Percentiles rank a stretch among this genome's conserved stretches.
Conservation (phyloP, 1,140 invertebrate species). For the Nautilus pompilius region DNA sequence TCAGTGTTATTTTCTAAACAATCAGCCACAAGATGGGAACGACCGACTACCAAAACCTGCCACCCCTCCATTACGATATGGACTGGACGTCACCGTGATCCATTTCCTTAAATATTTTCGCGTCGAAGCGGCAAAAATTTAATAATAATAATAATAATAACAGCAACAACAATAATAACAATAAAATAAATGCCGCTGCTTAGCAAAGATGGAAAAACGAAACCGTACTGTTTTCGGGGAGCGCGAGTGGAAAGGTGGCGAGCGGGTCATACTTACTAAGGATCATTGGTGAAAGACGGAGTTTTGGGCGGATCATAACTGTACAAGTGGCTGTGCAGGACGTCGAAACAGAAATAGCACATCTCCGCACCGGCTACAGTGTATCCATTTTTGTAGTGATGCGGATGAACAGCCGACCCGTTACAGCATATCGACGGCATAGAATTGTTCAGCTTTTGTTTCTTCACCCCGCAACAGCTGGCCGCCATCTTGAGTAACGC, state of each 20-base stretch:
- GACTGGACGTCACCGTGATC: too few relatives aligned
- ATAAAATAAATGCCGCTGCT: too few relatives aligned
- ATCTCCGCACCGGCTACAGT: conserved; percentile 86
- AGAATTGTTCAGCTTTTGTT: conserved; percentile 81
- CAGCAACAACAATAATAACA: too few relatives aligned
- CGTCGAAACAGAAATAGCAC: conserved; percentile 98
- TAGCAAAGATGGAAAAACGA: background rate
- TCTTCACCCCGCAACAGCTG: conserved; percentile 83
- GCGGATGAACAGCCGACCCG: conserved; percentile 58
- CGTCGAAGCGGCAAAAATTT: too few relatives aligned
- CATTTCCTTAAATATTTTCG: too few relatives aligned
- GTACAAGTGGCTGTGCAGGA: conserved; percentile 89
- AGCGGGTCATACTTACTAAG: conserved; percentile 74
- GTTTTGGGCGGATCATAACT: conserved; percentile 87
- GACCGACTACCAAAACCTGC: too few relatives aligned
- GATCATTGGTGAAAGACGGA: conserved; percentile 84
- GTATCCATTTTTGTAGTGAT: conserved; percentile 58
- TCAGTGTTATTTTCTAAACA: too few relatives aligned
- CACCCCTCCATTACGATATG: too few relatives aligned
- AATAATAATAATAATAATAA: too few relatives aligned
- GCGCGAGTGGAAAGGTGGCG: conserved; percentile 7
- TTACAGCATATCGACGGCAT: conserved; percentile 55
- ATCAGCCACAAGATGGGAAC: too few relatives aligned
- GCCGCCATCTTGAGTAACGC: conserved; percentile 72
- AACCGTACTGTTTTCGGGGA: background rate